Evolutionary conservation across 2,797 vertebrate genomes (phyloP), one percentile per base, ranked within the genome.

Genomic region (Diglossa cyanea): DNA sequence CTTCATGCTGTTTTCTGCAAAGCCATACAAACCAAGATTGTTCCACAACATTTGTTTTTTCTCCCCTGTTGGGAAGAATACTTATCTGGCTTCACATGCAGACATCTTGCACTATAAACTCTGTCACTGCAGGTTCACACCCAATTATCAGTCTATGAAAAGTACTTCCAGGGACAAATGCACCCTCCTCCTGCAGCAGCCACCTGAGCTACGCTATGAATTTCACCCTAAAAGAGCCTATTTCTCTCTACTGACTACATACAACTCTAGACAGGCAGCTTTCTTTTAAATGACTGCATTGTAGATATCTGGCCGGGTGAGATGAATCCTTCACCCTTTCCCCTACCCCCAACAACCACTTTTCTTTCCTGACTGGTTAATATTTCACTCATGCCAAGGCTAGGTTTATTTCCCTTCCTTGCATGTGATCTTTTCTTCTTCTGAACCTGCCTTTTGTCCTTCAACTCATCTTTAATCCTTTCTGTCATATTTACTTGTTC

Each of bases 341-440:
- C 57, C 65, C 65, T 90, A 90, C 33, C 73, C 58, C 39, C 51
- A 83, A 19, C 31, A 85, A 74, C 7, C 13, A 37, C 24, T 53
- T 81, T 72, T 76, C 66, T 83, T 86, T 35, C 45, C 76, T 68
- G 60, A 68, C 74, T 78, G 39, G 90, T 90, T 96, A 96, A 95
- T 91, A 76, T 88, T 94, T 94, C 48, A 84, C 87, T 73, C 24
- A 57, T 55, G 58, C 76, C 79, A 91, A 84, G 76, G 86, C 88
- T 71, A 76, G 60, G 54, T 71, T 88, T 91, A 83, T 73, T 90
- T 95, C 50, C 44, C 20, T 83, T 94, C 47, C 26, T 72, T 79
- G 31, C 76, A 67, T 8, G 44, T 78, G 70, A 78, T 30, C 66
- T 58, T 42, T 81, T 77, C 39, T 65, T 80, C 54, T 71, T 80